Percentiles rank a stretch among this genome's conserved stretches.
phyloP scores from a whole-genome alignment of 2,888 invertebrate genomes.

The Nemapogon koenigi region DNA sequence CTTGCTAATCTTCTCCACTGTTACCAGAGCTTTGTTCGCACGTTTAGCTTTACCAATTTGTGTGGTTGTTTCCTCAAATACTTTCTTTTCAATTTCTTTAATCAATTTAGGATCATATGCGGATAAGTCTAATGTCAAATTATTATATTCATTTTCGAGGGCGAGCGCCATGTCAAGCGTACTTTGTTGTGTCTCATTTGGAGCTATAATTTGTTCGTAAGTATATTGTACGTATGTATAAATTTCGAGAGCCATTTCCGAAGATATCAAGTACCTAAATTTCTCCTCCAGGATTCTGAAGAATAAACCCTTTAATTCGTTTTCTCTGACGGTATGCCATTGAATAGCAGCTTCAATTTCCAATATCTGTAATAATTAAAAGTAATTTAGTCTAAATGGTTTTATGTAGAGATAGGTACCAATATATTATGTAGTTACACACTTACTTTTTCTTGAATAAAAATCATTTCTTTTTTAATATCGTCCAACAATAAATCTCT shows the following conservation, averaged over 20 bases:
- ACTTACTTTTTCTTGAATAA: constrained; percentile 40
- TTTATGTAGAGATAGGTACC: background rate
- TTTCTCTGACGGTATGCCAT: constrained; percentile 34
- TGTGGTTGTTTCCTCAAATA: constrained; percentile 33
- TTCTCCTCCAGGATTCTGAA: constrained; percentile 40
- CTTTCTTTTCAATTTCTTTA: constrained; percentile 44
- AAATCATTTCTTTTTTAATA: constrained; percentile 33
- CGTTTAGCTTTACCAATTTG: constrained; percentile 38
- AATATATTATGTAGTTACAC: constrained; percentile 1
- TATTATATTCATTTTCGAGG: constrained; percentile 60
- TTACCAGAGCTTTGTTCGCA: constrained; percentile 41
- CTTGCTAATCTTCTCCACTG: constrained; percentile 45
- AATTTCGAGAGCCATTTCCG: constrained; percentile 65
- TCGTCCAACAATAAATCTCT: constrained; percentile 30
- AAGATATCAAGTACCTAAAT: constrained; percentile 62
- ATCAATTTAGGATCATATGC: constrained; percentile 38
- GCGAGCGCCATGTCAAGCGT: constrained; percentile 67
- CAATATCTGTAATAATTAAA: constrained; percentile 36
- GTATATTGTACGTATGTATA: constrained; percentile 71
- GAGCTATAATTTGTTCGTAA: constrained; percentile 67
- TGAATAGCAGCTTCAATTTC: constrained; percentile 34
- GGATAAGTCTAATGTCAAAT: constrained; percentile 43
- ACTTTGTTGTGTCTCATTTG: constrained; percentile 66
- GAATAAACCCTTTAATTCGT: constrained; percentile 41
- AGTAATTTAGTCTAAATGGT: background rate